A percentile compares a stretch with the other conserved stretches of the same genome.
Conservation (phyloP, 2,113 vertebrate species). For the Oncorhynchus mykiss region DNA sequence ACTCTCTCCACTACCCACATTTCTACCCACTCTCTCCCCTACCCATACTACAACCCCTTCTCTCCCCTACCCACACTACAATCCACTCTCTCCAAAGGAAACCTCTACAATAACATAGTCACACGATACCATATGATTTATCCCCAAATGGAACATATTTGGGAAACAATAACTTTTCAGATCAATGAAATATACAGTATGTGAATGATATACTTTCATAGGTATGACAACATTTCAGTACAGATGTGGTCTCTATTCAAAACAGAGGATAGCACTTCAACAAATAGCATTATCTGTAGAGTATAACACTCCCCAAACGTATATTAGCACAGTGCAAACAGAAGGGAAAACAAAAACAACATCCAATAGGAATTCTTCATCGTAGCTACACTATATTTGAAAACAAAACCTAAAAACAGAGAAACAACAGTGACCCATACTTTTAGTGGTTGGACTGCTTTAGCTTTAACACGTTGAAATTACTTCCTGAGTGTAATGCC, state of each 20-base stretch:
- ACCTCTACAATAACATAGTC: neutral
- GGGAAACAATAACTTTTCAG: too few species aligned
- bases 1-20: neutral
- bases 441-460: constrained; percentile 24
- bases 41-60: too few species aligned
- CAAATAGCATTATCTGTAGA: constrained; percentile 35
- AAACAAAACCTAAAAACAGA: constrained; percentile 17
- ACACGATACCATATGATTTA: neutral
- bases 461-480: constrained; percentile 15
- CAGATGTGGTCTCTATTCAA: neutral
- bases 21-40: neutral
- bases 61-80: too few species aligned
- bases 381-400: neutral
- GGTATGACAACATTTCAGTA: neutral
- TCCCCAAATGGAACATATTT: neutral
- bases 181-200: constrained; percentile 1
- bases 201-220: neutral
- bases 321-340: constrained; percentile 42
- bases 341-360: neutral
- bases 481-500: constrained; percentile 46
- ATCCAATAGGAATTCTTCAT: constrained; percentile 17
- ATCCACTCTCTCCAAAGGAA: neutral
- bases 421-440: neutral
- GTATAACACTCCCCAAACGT: neutral
- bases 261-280: constrained; percentile 22